Percentiles rank a stretch among this genome's conserved stretches.
Evolutionary conservation across 2,888 invertebrate species (phyloP).

Genomic region (Parnassius glacialis): DNA sequence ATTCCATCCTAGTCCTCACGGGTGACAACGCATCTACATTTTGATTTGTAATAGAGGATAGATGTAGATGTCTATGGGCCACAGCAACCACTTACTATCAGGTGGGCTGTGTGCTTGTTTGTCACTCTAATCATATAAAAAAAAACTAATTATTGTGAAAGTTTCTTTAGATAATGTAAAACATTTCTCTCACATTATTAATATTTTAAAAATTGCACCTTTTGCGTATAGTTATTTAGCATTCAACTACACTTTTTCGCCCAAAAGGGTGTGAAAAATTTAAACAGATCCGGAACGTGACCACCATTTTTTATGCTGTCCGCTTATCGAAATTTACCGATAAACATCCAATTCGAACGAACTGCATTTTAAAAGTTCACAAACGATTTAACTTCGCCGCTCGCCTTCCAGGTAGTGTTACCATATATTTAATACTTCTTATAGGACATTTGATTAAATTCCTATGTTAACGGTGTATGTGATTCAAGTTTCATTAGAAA

Average conservation of each 20-base stretch:
- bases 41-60: too few relatives aligned
- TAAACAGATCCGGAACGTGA: conserved; percentile 61
- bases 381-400: conserved; percentile 73
- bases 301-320: conserved; percentile 47
- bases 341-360: conserved; percentile 59
- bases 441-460: neutral
- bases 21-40: too few relatives aligned
- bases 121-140: too few relatives aligned
- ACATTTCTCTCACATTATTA: neutral
- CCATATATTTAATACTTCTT: conserved; percentile 2
- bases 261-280: conserved; percentile 53
- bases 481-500: too few relatives aligned
- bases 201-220: neutral
- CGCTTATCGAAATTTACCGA: conserved; percentile 61
- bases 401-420: conserved; percentile 35
- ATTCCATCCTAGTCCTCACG: too few relatives aligned
- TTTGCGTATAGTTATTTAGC: conserved; percentile 31
- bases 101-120: too few relatives aligned
- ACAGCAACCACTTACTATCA: too few relatives aligned
- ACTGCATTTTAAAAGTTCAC: conserved; percentile 64
- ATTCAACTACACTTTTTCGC: conserved; percentile 47
- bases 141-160: too few relatives aligned
- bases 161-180: too few relatives aligned
- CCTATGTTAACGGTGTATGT: neutral
- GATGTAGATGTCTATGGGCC: too few relatives aligned